phyloP scores from a whole-genome alignment of 2,888 invertebrate species.

The Ornithoptera alexandrae region DNA sequence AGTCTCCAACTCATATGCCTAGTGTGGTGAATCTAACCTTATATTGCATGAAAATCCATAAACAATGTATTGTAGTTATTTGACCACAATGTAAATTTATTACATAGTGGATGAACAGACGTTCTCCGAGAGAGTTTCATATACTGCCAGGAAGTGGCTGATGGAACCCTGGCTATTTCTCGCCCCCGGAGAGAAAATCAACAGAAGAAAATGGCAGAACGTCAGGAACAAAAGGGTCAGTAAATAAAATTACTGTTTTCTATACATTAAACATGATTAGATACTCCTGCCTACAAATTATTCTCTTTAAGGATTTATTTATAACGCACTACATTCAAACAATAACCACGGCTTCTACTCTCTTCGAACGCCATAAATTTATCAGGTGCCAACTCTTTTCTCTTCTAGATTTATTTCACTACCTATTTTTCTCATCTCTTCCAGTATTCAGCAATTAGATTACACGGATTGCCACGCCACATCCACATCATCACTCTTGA shows the following conservation, averaged over 20 bases:
- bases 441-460: constrained; percentile 69
- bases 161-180: constrained; percentile 66
- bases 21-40: no score
- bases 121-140: constrained; percentile 52
- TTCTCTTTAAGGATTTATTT: no score
- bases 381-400: no score
- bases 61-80: no score
- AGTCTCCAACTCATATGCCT: no score
- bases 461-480: constrained; percentile 73
- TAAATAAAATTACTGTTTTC: background rate
- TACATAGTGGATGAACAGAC: constrained; percentile 57
- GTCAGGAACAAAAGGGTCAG: constrained; percentile 64
- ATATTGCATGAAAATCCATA: no score
- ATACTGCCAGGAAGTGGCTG: constrained; percentile 52
- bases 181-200: constrained; percentile 63
- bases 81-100: background rate
- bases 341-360: no score
- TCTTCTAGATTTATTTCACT: no score
- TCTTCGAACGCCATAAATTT: no score
- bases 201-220: constrained; percentile 66
- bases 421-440: constrained; percentile 3
- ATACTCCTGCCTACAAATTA: no score
- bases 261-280: no score
- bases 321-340: no score
- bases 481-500: constrained; percentile 81